A percentile compares a stretch with the other conserved stretches of the same genome.
phyloP scores from a whole-genome alignment of 2,797 vertebrate genomes.

The Pitangus sulphuratus region DNA sequence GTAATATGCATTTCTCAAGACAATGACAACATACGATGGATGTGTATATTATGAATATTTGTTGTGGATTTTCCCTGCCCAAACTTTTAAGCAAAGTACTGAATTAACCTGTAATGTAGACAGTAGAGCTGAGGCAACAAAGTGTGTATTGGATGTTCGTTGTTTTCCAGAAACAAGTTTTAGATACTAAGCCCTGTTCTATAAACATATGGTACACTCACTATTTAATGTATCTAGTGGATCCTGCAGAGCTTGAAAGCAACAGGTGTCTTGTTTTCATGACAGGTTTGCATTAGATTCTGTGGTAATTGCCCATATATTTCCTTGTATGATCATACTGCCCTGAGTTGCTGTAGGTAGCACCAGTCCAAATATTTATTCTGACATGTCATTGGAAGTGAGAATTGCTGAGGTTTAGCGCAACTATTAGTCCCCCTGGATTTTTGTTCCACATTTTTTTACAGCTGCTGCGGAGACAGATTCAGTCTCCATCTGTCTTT shows the following conservation, averaged over 20 bases:
- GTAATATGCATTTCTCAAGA: background rate
- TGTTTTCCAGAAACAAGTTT: background rate
- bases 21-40: background rate
- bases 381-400: background rate
- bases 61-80: too few species aligned
- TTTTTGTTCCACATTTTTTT: background rate
- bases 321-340: background rate
- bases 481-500: background rate
- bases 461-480: background rate
- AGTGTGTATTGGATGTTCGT: background rate
- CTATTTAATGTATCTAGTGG: background rate
- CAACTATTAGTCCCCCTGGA: background rate
- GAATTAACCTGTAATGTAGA: background rate
- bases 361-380: background rate
- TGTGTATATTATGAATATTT: background rate
- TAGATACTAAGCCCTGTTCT: background rate
- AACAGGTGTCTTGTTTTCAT: fast-evolving
- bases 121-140: background rate
- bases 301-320: background rate
- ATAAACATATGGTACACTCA: fast-evolving
- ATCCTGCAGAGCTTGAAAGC: background rate
- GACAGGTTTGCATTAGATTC: background rate
- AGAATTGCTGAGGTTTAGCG: background rate
- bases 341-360: background rate
- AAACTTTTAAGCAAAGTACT: background rate